Conservation (phyloP, 2,888 invertebrate species). For the Eristalis arbustorum region DNA sequence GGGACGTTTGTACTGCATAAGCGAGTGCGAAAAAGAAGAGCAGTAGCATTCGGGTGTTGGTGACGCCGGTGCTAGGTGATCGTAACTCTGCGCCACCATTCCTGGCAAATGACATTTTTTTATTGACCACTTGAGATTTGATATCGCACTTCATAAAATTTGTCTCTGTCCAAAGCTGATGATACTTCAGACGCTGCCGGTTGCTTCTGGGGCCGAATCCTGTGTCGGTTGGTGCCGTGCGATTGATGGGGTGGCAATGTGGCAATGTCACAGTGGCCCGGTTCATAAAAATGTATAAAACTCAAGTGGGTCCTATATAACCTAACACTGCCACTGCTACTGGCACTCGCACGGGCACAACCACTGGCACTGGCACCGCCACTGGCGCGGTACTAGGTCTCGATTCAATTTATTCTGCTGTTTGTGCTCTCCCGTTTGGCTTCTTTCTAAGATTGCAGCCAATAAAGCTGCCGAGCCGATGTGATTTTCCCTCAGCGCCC, state of each 20-base stretch:
- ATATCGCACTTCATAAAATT: conserved; percentile 70
- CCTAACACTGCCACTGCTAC: conserved; percentile 17
- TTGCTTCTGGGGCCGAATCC: conserved; percentile 19
- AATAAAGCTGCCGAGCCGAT: conserved; percentile 66
- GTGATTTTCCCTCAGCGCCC: conserved; percentile 45
- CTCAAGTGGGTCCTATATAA: conserved; percentile 65
- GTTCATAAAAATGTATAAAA: conserved; percentile 69
- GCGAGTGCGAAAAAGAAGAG: not conserved
- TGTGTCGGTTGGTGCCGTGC: conserved; percentile 41
- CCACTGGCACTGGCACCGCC: not conserved
- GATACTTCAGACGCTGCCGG: conserved; percentile 57
- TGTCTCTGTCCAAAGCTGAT: conserved; percentile 65
- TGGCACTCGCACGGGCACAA: not conserved
- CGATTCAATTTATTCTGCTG: conserved; percentile 68
- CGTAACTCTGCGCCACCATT: conserved; percentile 56
- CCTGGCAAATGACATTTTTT: conserved; percentile 67
- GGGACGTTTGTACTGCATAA: not conserved
- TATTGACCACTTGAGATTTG: conserved; percentile 70
- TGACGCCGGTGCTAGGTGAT: conserved; percentile 38
- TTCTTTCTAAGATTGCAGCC: conserved; percentile 65
- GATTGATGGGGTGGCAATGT: conserved; percentile 69
- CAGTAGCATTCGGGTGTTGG: not conserved
- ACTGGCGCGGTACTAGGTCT: conserved; percentile 48
- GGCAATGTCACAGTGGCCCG: conserved; percentile 56
- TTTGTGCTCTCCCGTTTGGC: conserved; percentile 59